Evolutionary conservation across 2,888 invertebrate species (phyloP).

Genomic region (Ormyrus nitidulus): DNA sequence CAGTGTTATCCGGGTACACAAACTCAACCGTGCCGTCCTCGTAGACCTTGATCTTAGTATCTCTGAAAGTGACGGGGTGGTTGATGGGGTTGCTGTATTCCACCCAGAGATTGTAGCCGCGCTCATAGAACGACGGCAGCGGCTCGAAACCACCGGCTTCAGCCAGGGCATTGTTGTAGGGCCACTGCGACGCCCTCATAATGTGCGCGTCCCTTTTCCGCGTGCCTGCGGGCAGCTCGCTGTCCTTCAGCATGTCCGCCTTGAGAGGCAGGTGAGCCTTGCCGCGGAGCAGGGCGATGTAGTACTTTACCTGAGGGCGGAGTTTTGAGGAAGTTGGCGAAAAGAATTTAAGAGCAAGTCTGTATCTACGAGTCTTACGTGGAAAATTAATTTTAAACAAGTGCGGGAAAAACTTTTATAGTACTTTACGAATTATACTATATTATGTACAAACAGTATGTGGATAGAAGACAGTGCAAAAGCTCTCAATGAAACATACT

Average conservation of each 20-base stretch:
- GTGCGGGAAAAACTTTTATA: too few species aligned
- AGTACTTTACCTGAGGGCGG: conserved; percentile 78
- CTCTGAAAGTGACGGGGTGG: background rate
- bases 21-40: background rate
- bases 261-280: conserved; percentile 78
- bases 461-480: too few species aligned
- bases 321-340: too few species aligned
- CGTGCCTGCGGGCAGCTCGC: conserved; percentile 75
- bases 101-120: conserved; percentile 62
- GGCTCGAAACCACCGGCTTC: conserved; percentile 69
- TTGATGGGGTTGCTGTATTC: conserved; percentile 24
- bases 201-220: conserved; percentile 74
- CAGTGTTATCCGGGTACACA: background rate
- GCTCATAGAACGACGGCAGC: conserved; percentile 70
- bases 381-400: too few species aligned
- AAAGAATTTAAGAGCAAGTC: too few species aligned
- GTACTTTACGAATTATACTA: too few species aligned
- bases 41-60: background rate
- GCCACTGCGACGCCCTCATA: conserved; percentile 74
- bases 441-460: background rate
- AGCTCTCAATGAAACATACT: too few species aligned
- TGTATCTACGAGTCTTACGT: too few species aligned
- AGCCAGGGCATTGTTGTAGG: conserved; percentile 75
- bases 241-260: conserved; percentile 80
- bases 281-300: conserved; percentile 79